Base-by-base conservation (phyloP, 2,888 invertebrate genomes). In the Epinotia ramella region DNA sequence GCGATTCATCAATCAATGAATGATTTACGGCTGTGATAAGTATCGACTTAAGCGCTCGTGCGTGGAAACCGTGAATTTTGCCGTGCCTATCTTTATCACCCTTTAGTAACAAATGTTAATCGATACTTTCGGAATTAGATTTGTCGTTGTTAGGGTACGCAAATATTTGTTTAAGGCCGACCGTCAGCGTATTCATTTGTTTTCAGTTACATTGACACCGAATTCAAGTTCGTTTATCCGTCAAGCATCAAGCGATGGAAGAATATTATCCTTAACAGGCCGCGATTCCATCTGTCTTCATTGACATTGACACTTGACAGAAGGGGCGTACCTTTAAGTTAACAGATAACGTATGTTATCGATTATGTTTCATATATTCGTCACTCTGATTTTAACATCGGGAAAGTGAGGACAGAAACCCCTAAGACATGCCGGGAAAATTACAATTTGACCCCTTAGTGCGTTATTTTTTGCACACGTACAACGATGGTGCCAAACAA, bases 1-100 rank as follows among this genome's bases (percentile, higher is more conserved):
- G 57, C 40, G 44, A 62, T 28, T 73, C 63, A 74, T 74, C 69
- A 57, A 74, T 74, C 69, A 69, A 69, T 74, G 64, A 28, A 33
- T 53, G 74, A 74, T 74, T 69, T 49, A 69, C 69, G 69, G 46
- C 64, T 33, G 49, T 63, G 46, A 73, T 73, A 73, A 46, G 49
- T 57, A 53, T 73, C 63, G 33, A 60, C 40, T 69, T 68, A 62
- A 63, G 46, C 59, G n/a, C 28, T 60, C 60, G 24, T 53, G 73
- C 56, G 68, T 68, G 56, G 24, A 68, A 67, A 33, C 62, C 7
- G n/a, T 53, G 53, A 73, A 63, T 40, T 62, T n/a, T 53, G 24
- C 33, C 62, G 40, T 62, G 28, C 18, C 44, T 64, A 68, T 20
- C 68, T 57, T 68, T 68, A 68, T 12, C 57, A 57, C 57, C 68